Conservation (phyloP, 2,888 invertebrate species). For the Scrobipalpa atriplicella region DNA sequence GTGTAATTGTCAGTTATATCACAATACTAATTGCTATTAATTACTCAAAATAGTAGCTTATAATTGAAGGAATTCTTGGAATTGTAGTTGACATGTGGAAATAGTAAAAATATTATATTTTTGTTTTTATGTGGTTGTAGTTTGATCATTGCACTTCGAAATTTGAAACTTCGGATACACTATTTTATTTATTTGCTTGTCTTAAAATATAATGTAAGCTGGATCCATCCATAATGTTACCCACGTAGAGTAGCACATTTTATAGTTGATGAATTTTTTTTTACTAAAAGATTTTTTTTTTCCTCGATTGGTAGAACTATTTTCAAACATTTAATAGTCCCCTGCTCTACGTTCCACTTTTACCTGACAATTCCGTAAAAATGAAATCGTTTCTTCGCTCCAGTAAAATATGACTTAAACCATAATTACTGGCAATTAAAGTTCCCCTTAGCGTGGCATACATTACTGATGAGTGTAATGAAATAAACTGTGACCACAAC, state of each 20-base stretch:
- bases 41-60: background rate
- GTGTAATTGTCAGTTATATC: slow-evolving; percentile 12
- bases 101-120: background rate
- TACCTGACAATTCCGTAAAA: slow-evolving; percentile 15
- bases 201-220: too few species aligned
- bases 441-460: slow-evolving; percentile 44
- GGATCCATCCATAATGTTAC: too few species aligned
- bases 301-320: background rate
- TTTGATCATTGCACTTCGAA: too few species aligned
- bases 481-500: slow-evolving; percentile 75
- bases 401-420: slow-evolving; percentile 45
- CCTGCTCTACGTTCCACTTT: background rate
- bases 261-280: background rate
- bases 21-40: slow-evolving; percentile 4
- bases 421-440: slow-evolving; percentile 57
- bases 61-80: background rate
- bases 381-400: slow-evolving; percentile 18
- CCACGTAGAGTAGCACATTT: too few species aligned
- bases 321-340: slow-evolving; percentile 10
- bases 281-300: background rate
- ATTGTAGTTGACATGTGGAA: background rate
- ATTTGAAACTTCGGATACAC: too few species aligned
- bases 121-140: too few species aligned
- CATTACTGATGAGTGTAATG: slow-evolving; percentile 68
- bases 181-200: too few species aligned